These are phyloP conservation scores for Lanius collurio DNA, from an alignment of 2,113 vertebrate species.

Conservation along the genomic window DNA sequence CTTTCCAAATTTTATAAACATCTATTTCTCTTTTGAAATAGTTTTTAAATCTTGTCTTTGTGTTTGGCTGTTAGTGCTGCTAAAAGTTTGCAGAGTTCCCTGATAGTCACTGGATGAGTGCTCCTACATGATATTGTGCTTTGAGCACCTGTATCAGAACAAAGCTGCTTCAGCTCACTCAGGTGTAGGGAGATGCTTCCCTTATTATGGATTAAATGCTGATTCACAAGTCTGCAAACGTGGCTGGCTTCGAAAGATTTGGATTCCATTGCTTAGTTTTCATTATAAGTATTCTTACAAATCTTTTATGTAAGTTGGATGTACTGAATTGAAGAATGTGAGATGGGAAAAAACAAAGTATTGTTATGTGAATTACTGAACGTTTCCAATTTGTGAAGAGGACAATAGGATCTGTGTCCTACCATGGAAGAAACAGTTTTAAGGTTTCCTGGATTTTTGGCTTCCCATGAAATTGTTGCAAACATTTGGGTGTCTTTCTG, in stretches of 20 bases:
- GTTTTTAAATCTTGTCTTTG: neutral
- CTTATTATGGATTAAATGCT: neutral
- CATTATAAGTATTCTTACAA: neutral
- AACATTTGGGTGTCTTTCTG: neutral
- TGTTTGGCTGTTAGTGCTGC: neutral
- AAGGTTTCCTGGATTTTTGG: neutral
- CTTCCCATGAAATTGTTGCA: neutral
- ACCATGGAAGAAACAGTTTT: neutral
- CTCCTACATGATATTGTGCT: accelerated
- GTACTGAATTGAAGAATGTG: neutral
- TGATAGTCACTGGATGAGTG: neutral
- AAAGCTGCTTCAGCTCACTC: neutral
- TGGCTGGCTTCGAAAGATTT: neutral
- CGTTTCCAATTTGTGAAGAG: neutral
- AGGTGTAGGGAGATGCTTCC: neutral
- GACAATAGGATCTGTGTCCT: neutral
- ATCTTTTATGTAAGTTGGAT: neutral
- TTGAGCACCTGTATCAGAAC: neutral
- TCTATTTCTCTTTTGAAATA: neutral
- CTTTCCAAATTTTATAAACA: neutral
- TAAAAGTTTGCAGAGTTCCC: neutral
- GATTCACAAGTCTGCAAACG: neutral
- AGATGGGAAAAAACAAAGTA: neutral
- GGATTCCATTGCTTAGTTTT: neutral
- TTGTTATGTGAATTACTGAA: neutral